A percentile compares a stretch with the other conserved stretches of the same genome.
phyloP scores from a whole-genome alignment of 2,113 vertebrate species.

The Atlantisia rogersi region DNA sequence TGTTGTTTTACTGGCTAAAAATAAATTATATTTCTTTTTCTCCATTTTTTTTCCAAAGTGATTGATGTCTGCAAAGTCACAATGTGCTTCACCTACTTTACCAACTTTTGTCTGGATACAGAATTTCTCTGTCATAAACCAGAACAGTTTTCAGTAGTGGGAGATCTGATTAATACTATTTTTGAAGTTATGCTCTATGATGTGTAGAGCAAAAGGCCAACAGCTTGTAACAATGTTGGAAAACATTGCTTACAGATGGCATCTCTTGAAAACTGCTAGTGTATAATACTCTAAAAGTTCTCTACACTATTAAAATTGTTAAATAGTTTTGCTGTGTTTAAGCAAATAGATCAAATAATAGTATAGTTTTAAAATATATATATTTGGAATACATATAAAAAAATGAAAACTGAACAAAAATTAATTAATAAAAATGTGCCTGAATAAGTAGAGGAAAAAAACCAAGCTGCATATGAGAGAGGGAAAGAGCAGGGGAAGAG shows the following conservation, averaged over 20 bases:
- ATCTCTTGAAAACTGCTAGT: neutral
- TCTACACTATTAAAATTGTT: neutral
- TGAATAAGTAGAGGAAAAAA: neutral
- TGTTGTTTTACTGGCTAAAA: neutral
- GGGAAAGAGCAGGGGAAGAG: neutral
- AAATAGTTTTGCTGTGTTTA: neutral
- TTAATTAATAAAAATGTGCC: neutral
- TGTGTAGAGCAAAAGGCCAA: neutral
- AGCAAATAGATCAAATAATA: neutral
- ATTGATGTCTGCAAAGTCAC: neutral
- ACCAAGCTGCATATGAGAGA: neutral
- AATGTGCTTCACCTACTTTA: neutral
- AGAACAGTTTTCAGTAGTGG: neutral
- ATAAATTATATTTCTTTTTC: neutral
- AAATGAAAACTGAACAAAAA: neutral
- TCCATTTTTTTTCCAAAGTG: rapidly evolving
- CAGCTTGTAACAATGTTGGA: neutral
- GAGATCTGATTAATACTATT: neutral
- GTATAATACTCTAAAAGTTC: neutral
- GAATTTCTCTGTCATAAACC: neutral
- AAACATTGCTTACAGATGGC: neutral
- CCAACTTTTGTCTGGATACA: neutral
- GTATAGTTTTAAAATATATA: neutral
- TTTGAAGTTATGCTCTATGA: neutral
- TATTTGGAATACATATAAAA: neutral